Evolutionary conservation across 2,888 invertebrate species (phyloP), one percentile per base, ranked within the genome.

Genomic region (Lasioglossum vierecki): DNA sequence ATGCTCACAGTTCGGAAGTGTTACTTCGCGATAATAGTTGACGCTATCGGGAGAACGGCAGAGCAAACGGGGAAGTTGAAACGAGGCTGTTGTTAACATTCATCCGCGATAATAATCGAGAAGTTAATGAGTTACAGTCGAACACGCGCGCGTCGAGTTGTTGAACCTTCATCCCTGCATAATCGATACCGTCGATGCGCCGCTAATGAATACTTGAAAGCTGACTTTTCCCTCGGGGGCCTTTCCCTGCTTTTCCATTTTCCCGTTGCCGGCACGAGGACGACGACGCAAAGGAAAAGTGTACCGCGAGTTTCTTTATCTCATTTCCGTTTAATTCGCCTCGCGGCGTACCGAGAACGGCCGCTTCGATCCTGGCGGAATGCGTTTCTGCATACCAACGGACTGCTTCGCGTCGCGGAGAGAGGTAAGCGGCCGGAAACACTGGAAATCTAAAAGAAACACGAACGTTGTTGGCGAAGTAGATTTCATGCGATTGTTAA

Each of bases 191-290:
- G 57, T 30, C 71, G 57, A 71, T 57, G 71, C 77, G 46, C 5
- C n/a, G 70, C n/a, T 68, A 76, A 66, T 68, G 80, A 80, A 80
- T 80, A 80, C 75, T 13, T 13, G 22, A 74, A 70, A 70, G 30
- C 53, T 11, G 15, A 11, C 26, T 11, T 11, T 4, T 26, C n/a
- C 46, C 73, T 22, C 26, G 41, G 11, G 46, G 2, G 0, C 41
- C 5, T n/a, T 22, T 53, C 22, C 53, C 22, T 1, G 53, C 53
- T 53, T 53, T 44, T 18, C 68, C 53, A 57, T 39, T 70, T 68
- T 76, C 15, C 71, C 60, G 46, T 60, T 46, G 46, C 9, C 30
- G 30, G 18, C 26, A 44, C 68, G 53, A 26, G 26, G 60, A 5
- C 60, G 26, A 60, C 13, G 2, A 35, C 35, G 26, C 26, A 2